Evolutionary conservation across 2,113 vertebrate genomes (phyloP).

Genomic region (Desmodus rotundus): DNA sequence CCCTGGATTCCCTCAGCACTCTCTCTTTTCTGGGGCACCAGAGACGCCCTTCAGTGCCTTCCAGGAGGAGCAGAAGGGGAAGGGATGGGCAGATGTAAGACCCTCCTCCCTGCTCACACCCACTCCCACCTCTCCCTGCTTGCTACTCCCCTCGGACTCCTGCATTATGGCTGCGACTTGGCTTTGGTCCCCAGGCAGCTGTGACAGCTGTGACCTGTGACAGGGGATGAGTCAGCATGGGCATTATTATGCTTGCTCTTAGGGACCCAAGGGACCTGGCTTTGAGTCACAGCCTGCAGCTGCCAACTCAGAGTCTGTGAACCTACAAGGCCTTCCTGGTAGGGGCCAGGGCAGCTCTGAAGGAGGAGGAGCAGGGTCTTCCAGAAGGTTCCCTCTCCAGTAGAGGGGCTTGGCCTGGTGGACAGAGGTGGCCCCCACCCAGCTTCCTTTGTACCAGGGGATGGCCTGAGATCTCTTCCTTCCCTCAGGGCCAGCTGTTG

Average conservation of each 20-base stretch:
- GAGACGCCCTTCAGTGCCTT: not conserved
- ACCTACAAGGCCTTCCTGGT: not conserved
- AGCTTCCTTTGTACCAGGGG: not conserved
- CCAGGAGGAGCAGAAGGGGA: not conserved
- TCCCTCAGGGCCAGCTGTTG: not conserved
- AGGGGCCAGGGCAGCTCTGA: not conserved
- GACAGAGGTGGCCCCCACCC: not conserved
- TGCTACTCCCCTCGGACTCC: not conserved
- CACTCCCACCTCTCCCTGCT: not conserved
- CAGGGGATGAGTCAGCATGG: constrained; percentile 34
- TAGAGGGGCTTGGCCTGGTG: not conserved
- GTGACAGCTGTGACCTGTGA: not conserved
- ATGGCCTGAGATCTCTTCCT: not conserved
- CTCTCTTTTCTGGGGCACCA: not conserved
- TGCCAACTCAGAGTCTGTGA: not conserved
- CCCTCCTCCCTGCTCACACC: not conserved
- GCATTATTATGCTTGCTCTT: not conserved
- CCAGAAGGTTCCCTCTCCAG: not conserved
- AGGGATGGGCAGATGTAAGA: not conserved
- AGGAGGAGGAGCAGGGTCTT: not conserved
- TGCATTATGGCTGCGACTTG: not conserved
- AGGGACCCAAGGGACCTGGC: not conserved
- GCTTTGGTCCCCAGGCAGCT: not conserved
- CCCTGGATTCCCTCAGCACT: not conserved
- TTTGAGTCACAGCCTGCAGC: constrained; percentile 39